Evolutionary conservation across 2,888 invertebrate genomes (phyloP), one percentile per base, ranked within the genome.

Genomic region (Drosophila lutescens): DNA sequence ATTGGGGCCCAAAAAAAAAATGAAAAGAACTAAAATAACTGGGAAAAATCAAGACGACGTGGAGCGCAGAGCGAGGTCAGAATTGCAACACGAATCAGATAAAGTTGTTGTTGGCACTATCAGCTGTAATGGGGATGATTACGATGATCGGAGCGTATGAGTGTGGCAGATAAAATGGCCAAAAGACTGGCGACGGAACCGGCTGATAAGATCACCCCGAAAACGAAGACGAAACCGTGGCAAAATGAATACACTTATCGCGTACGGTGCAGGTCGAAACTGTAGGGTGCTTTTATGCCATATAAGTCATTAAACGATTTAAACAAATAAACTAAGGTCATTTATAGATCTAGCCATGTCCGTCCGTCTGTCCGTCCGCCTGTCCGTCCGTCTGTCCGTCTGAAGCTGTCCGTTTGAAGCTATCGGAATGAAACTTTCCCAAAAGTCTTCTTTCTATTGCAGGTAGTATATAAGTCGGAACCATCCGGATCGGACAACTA

Each of bases 41-140:
- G n/a, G 23, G 40, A 10, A n/a, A 12, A 7, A 15, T n/a, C 12
- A 47, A 47, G 47, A 10, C 26, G 15, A 15, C 13, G 30, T 30
- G 30, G 30, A 15, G 47, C n/a, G 20, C 20, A 12, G 20, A 40
- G 26, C 50, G 61, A 61, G 62, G 62, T 61, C 62, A 23, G 61
- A 40, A 62, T 62, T 61, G 62, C 62, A 62, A 61, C 62, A 62
- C 49, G 79, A 70, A 63, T 50, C 55, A 69, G 76, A 84, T 81
- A 79, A 81, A 79, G 73, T 77, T 84, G 67, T 81, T 44, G 32
- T 20, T 78, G 77, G 72, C 49, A 70, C 69, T 75, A 79, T 79
- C 82, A 34, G 77, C 38, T 44, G 54, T 76, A 79, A 84, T 79
- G 79, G 61, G 69, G 67, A 66, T 70, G 77, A 80, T 77, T 79